phyloP scores from a whole-genome alignment of 2,888 invertebrate species.

The Thysanoteuthis rhombus region DNA sequence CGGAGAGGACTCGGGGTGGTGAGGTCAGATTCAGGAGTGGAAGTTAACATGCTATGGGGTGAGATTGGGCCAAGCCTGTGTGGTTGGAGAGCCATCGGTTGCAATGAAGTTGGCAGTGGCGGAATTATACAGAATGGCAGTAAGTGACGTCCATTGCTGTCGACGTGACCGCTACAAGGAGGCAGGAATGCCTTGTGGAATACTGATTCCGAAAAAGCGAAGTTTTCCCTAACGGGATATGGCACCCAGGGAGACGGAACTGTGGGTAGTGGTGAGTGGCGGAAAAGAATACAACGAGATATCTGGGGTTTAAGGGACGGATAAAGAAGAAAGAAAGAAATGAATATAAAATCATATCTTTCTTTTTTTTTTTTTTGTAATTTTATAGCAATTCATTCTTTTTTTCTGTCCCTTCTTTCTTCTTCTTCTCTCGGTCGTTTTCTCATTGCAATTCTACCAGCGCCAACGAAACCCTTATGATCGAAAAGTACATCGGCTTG shows the following conservation, averaged over 20 bases:
- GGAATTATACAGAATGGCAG: neutral
- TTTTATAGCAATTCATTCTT: neutral
- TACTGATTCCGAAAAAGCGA: neutral
- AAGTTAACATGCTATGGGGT: no score
- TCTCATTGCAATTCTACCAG: neutral
- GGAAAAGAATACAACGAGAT: no score
- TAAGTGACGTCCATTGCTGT: constrained; percentile 12
- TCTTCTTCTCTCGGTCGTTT: neutral
- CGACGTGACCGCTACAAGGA: neutral
- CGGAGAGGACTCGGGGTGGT: neutral
- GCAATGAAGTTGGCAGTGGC: neutral
- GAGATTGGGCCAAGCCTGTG: no score
- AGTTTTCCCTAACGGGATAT: neutral
- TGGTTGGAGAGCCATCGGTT: no score
- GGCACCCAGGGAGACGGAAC: neutral
- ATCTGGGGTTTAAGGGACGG: neutral
- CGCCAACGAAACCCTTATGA: neutral
- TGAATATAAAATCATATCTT: neutral
- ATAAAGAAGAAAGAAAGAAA: neutral
- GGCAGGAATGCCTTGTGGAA: neutral
- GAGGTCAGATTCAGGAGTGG: neutral
- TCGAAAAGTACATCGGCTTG: neutral
- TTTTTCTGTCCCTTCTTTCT: neutral
- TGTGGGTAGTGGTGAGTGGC: no score
- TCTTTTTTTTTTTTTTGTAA: neutral